Evolutionary conservation across 1,140 invertebrate genomes (phyloP).

Genomic region (Littorina saxatilis): DNA sequence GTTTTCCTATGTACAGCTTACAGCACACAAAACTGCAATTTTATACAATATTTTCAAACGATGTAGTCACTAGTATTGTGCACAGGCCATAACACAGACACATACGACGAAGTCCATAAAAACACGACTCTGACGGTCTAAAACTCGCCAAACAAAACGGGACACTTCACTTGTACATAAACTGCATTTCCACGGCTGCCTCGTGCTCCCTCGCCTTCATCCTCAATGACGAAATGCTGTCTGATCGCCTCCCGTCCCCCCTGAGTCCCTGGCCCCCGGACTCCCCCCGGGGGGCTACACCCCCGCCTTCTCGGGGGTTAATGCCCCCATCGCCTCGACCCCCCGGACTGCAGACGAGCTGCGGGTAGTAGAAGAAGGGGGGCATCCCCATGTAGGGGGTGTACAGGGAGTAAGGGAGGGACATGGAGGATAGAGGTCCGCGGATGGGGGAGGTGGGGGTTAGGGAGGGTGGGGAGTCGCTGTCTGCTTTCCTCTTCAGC

Average conservation of each 20-base stretch:
- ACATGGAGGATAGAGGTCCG: neutral
- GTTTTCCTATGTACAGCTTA: no score
- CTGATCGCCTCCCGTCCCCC: conserved; percentile 83
- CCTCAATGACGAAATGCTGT: conserved; percentile 90
- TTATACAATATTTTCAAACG: no score
- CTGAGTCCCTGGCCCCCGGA: neutral
- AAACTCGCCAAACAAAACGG: no score
- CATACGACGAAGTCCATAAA: no score
- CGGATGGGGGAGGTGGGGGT: conserved; percentile 3
- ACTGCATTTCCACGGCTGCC: conserved; percentile 85
- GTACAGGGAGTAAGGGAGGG: conserved; percentile 18
- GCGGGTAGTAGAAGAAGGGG: conserved; percentile 15
- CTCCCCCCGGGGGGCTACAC: neutral
- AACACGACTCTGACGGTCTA: no score
- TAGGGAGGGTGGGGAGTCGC: neutral
- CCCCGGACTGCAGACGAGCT: neutral
- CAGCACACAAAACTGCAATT: no score
- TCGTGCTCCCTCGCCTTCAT: conserved; percentile 95
- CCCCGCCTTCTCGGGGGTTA: no score
- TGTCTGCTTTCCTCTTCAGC: conserved; percentile 18
- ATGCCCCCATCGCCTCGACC: no score
- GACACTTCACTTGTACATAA: conserved; percentile 48
- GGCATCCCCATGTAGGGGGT: conserved; percentile 16
- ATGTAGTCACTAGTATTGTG: no score
- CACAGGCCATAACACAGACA: no score